Evolutionary conservation across 2,113 vertebrate species (phyloP), one percentile per base, ranked within the genome.

Genomic region (Progne subis): DNA sequence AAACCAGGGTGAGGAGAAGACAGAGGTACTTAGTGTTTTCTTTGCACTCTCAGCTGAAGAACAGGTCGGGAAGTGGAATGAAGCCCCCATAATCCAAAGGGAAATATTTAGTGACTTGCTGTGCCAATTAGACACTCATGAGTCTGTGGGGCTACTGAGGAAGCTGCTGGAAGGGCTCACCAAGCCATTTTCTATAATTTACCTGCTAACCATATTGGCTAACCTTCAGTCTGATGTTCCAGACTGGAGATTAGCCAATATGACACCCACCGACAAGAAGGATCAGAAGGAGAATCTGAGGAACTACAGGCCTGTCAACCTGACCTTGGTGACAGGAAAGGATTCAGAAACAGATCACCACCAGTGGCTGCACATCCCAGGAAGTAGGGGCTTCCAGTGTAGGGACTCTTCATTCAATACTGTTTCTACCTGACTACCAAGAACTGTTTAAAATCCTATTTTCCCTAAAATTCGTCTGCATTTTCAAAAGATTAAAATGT

Each of bases 211-310:
- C 9, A 49, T 37, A 37, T 37, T 37, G 37, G 37, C 37, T 37
- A 37, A 37, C 37, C 37, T 37, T 37, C 37, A 9, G 37, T 37
- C 37, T 37, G 19, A 25, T 6, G 9, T 14, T 8, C 11, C 25
- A 71, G 25, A 12, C 20, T 34, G 17, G 34, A 64, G 2, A 14
- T 39, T 46, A 61, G 32, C 39, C 18, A 39, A 8, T 14, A 9
- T 12, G 43, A 31, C 25, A 25, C 8, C 8, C 7, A 34, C 20
- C 0, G 0, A 37, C 26, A 59, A 49, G 49, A 49, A 56, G 25
- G 14, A 56, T n/a, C 28, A 70, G 43, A 71, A 41, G 25, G 29
- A 71, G 49, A 26, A 41, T 26, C 11, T 34, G 49, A 39, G 29
- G n/a, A 47, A 12, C 41, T n/a, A 9, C 15, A 53, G 32, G 9